Evolutionary conservation across 2,113 vertebrate genomes (phyloP).

Genomic region (Clarias magur): DNA sequence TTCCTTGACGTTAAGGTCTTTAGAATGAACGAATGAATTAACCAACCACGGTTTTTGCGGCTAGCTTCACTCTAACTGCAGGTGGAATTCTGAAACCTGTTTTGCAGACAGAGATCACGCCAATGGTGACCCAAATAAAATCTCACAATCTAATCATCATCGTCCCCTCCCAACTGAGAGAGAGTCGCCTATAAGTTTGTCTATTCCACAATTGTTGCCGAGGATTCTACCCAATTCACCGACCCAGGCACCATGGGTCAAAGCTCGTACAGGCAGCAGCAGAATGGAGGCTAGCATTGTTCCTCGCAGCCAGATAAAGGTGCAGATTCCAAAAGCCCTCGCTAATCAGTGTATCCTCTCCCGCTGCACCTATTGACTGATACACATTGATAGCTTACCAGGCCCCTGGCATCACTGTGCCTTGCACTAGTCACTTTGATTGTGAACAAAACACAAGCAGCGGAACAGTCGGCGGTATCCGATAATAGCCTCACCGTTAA

Average conservation of each 20-base stretch:
- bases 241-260: background rate
- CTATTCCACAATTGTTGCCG: background rate
- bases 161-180: background rate
- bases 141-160: too few relatives aligned
- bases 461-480: background rate
- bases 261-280: background rate
- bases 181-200: background rate
- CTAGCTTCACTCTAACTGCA: too few relatives aligned
- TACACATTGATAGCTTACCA: conserved; percentile 16
- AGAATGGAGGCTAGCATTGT: conserved; percentile 11
- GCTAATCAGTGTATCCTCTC: background rate
- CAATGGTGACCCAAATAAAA: too few relatives aligned
- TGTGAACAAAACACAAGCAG: conserved; percentile 26
- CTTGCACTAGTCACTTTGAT: conserved; percentile 18
- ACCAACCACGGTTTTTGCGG: too few relatives aligned
- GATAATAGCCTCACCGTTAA: conserved; percentile 7
- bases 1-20: too few relatives aligned
- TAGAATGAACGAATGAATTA: too few relatives aligned
- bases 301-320: conserved; percentile 25
- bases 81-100: too few relatives aligned
- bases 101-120: too few relatives aligned
- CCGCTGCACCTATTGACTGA: conserved; percentile 6
- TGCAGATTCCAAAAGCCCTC: conserved; percentile 19
- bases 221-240: background rate
- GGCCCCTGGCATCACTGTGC: conserved; percentile 14